Evolutionary conservation across 2,797 vertebrate genomes (phyloP), one percentile per base, ranked within the genome.

Genomic region (Sternotherus odoratus): DNA sequence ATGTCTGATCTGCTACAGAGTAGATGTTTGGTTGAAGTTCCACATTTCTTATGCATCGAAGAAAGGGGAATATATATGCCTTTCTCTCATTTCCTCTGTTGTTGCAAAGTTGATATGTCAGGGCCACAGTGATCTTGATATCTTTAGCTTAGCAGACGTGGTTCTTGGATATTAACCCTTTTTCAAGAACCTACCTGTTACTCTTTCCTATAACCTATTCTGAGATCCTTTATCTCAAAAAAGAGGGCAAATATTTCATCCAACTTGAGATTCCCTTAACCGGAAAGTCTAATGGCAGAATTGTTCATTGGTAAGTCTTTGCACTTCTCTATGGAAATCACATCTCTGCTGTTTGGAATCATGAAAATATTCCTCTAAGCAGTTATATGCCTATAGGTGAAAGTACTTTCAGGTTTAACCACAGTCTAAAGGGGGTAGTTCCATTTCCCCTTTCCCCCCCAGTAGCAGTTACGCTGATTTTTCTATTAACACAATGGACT

Each of bases 261-360:
- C 66, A 72, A 24, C 57, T 33, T 60, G 57, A 60, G 57, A 60
- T 60, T 60, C 15, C 15, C 30, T 60, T 60, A 60, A 60, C 46
- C 13, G 81, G 77, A 17, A 72, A 69, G 17, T 36, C 3, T 43
- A 51, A 21, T 1, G 60, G 74, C 56, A 0, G 1, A 74, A 49
- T 92, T 66, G 7, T 63, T 90, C 63, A 3, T 51, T 90, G 46
- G 80, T 87, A 77, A 95, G 24, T 8, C 24, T 48, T 93, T 89
- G 82, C 0, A 16, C 56, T 77, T 83, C 85, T 86, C 11, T 75
- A 51, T 84, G 12, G 26, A 39, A 13, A 23, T 56, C 51, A 7
- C 49, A 33, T 84, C 16, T 93, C 1, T 69, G 23, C 1, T 26
- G 51, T 92, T 90, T 50, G 19, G 82, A 39, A 54, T 81, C 5